Evolutionary conservation across 2,113 vertebrate genomes (phyloP), one percentile per base, ranked within the genome.

Genomic region (Serilophus lunatus): DNA sequence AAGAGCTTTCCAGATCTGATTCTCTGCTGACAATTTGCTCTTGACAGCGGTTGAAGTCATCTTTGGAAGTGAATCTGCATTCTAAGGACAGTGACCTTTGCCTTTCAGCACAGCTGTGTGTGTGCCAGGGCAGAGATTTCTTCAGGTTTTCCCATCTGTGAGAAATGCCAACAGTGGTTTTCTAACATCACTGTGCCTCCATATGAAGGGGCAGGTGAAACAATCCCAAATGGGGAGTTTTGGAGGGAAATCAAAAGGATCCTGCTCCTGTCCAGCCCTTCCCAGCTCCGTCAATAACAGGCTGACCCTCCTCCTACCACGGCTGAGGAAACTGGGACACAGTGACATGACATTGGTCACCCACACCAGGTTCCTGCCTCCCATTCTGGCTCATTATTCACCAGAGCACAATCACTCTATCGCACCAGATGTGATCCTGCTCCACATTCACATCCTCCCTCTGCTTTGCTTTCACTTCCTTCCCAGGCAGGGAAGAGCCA

Each of bases 21-120:
- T 40, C 47, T 88, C 70, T 45, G 18, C 82, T 79, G 91, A 85
- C 60, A 61, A 70, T 57, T 82, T 78, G 86, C 82, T 92, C 65
- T 70, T 85, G 60, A 90, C 79, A 63, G 70, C 10, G 13, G 89
- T 1, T 95, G 93, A 96, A 93, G 59, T 92, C 86, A 95, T 95
- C 89, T 75, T 85, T 93, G 92, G 93, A 93, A 92, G n/a, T 70
- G n/a, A 5, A 53, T n/a, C 70, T 57, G 70, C 65, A 10, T 71
- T 70, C 78, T 82, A 24, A 70, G 70, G 89, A 26, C 31, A 26
- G 56, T 20, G 74, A 88, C 44, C 86, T 78, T 16, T 40, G 75
- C 16, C 86, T 75, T 9, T 33, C 86, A 57, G 86, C 33, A 36
- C 25, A 74, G 82, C 74, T 60, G 1, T 11, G 7, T 3, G 22